Evolutionary conservation across 2,113 vertebrate species (phyloP), one percentile per base, ranked within the genome.

Genomic region (Globicephala melas): DNA sequence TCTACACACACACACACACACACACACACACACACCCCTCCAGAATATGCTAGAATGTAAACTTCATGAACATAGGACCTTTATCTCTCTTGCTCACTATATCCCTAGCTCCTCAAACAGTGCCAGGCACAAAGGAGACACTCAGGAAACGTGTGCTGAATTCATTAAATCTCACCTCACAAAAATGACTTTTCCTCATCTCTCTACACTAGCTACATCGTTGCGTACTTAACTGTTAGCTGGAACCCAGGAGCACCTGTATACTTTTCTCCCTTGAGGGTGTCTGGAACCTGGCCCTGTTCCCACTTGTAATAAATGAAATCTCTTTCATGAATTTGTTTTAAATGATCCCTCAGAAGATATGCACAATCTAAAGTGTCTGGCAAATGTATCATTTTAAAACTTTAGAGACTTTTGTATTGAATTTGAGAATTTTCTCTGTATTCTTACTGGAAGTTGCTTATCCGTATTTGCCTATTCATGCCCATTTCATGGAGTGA

Each of bases 261-360:
- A 38, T 23, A n/a, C 60, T 38, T 86, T 44, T n/a, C 55, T 60
- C 28, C 53, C 18, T 62, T 31, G 38, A 58, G n/a, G 12, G 2
- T 55, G 5, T 86, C 58, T 93, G 23, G 14, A 82, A 62, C 36
- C 65, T 60, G 38, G 65, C 26, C 55, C 17, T 89, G 4, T 70
- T 88, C 23, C 28, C 70, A 47, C 8, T 9, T 81, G 44, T 86
- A 81, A 67, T 85, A 91, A 70, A 50, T 68, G 31, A 63, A 84
- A 76, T 41, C 21, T 76, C 31, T 92, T 53, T 41, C 28, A 2
- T 79, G 41, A 67, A 36, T 73, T 70, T 89, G 5, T 74, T 92
- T 94, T 85, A 92, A 96, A 74, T 44, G 58, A 73, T 50, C 36
- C 47, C 38, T 67, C 60, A 92, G 21, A 89, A 89, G 33, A 92